Evolutionary conservation across 1,140 invertebrate genomes (phyloP).

Genomic region (Saxidomus purpurata): DNA sequence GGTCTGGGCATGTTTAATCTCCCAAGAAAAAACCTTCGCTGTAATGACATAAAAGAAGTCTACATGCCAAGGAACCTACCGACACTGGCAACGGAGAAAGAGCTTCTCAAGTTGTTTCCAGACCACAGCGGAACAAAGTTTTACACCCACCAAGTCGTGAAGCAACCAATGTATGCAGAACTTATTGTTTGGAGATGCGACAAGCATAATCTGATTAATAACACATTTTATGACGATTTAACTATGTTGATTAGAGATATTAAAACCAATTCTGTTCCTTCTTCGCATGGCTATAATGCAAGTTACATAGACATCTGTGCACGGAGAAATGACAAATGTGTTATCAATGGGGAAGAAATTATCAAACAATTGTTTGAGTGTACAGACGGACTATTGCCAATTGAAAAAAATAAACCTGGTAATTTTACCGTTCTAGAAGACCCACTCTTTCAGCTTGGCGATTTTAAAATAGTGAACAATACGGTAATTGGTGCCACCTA

Average conservation of each 20-base stretch:
- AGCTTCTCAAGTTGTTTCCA: neutral
- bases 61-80: neutral
- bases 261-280: neutral
- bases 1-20: neutral
- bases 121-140: neutral
- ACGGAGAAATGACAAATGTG: constrained; percentile 6
- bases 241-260: neutral
- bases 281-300: neutral
- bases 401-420: neutral
- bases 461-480: neutral
- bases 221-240: neutral
- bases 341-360: neutral
- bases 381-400: neutral
- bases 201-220: neutral
- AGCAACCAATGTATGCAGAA: neutral
- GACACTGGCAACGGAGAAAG: neutral
- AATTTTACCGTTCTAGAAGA: no score
- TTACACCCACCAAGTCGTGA: neutral
- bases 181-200: neutral
- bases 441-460: neutral
- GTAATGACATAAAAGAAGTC: constrained; percentile 5
- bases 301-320: neutral
- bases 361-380: neutral
- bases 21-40: neutral
- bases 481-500: neutral